Conservation (phyloP, 92 coral and sea anemone genomes). For the Metridium senile region DNA sequence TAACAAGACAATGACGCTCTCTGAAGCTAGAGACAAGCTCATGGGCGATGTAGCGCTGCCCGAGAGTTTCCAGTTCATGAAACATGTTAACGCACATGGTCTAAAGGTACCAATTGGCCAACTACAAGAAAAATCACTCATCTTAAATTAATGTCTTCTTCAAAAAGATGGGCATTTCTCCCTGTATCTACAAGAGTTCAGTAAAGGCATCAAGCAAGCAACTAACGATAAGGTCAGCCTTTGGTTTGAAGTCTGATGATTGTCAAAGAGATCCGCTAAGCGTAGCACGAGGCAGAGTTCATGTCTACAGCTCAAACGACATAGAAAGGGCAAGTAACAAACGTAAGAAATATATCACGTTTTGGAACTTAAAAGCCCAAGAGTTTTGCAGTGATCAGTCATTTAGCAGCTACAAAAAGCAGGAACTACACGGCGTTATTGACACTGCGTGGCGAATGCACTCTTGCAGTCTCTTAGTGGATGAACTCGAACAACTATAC, state of each 20-base stretch:
- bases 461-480: no score
- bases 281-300: background rate
- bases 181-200: background rate
- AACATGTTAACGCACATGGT: background rate
- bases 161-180: background rate
- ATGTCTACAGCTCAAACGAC: background rate
- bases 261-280: no score
- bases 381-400: no score
- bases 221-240: no score
- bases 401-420: no score
- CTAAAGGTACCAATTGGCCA: background rate
- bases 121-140: background rate
- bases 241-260: no score
- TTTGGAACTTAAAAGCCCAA: no score
- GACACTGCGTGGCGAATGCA: no score
- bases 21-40: background rate
- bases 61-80: background rate
- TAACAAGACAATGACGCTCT: background rate
- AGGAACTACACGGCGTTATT: no score
- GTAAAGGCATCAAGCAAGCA: background rate
- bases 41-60: background rate
- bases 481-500: no score
- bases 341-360: no score
- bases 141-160: background rate
- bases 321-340: background rate